phyloP scores from a whole-genome alignment of 2,113 vertebrate genomes.

The Petrocephalus zakoni region DNA sequence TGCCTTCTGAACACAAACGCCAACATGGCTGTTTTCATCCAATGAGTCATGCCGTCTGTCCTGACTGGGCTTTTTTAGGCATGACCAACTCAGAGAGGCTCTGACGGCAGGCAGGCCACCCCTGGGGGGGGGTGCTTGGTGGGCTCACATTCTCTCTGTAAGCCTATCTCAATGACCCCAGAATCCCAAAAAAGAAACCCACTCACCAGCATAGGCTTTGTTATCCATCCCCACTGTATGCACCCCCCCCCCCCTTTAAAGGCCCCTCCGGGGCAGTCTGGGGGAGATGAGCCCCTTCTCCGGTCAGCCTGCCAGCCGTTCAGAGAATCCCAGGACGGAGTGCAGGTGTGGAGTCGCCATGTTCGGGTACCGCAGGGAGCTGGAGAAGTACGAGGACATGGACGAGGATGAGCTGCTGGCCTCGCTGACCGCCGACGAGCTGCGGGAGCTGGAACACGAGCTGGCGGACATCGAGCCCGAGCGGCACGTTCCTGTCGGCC shows the following conservation, averaged over 20 bases:
- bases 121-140: conserved; percentile 47
- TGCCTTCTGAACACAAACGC: not conserved
- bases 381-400: conserved; percentile 95
- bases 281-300: conserved; percentile 56
- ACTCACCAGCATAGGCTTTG: conserved; percentile 78
- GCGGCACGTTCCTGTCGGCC: conserved; percentile 78
- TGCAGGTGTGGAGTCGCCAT: conserved; percentile 31
- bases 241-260: conserved; percentile 71
- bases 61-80: conserved; percentile 70
- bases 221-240: conserved; percentile 50
- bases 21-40: conserved; percentile 17
- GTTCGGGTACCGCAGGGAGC: conserved; percentile 90
- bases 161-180: conserved; percentile 77
- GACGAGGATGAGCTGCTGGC: conserved; percentile 96
- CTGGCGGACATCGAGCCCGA: conserved; percentile 87
- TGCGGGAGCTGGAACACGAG: conserved; percentile 89
- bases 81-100: conserved; percentile 64
- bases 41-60: conserved; percentile 22
- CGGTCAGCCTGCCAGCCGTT: not conserved
- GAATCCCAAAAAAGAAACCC: conserved; percentile 85
- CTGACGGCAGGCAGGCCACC: conserved; percentile 63
- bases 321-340: not conserved
- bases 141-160: conserved; percentile 88
- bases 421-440: conserved; percentile 84
- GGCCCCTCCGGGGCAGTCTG: conserved; percentile 60